Base-by-base conservation (phyloP, 1,140 invertebrate genomes). In the Aphis gossypii region DNA sequence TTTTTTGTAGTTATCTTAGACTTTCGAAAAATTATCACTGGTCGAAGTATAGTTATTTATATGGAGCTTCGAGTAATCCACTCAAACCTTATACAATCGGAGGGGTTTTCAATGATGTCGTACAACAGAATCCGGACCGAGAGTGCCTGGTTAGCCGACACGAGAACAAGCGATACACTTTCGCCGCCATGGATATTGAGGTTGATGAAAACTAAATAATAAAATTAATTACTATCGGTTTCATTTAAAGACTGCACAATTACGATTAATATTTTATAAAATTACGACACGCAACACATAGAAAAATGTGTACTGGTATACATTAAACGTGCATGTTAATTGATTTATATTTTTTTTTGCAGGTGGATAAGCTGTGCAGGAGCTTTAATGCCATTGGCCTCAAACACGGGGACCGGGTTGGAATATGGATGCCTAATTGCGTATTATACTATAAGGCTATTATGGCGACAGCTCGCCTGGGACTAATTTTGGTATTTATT, bases 341-440 rank as follows among this genome's bases (percentile, higher is more conserved):
- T 86, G 25, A 87, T 35, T 35, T 7, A 11, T 35, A 51, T 88
- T 51, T 9, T 18, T 56, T 68, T 90, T n/a, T 5, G 6, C 25
- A 95, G 97, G 0, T 98, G 97, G 94, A 97, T 97, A 2, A 54
- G 8, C 11, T 93, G 11, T 93, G 92, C 11, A 48, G 8, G 23
- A 93, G 92, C 44, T 56, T 93, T 44, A 93, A 20, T 25, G 82
- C 76, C 3, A 38, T 93, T 51, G 82, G 92, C n/a, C 76, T 93
- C 2, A 56, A 20, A 0, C 48, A n/a, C 21, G 92, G 92, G 4
- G 92, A 93, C 9, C 44, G 92, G 4, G 41, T 93, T 9, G 92
- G 76, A 54, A 35, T 93, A 46, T 86, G 82, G 92, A 86, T 93
- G 82, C 82, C 92, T 5, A 93, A 93, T 30, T 93, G 48, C 3